Evolutionary conservation across 1,140 invertebrate species (phyloP).

Genomic region (Zophobas morio): DNA sequence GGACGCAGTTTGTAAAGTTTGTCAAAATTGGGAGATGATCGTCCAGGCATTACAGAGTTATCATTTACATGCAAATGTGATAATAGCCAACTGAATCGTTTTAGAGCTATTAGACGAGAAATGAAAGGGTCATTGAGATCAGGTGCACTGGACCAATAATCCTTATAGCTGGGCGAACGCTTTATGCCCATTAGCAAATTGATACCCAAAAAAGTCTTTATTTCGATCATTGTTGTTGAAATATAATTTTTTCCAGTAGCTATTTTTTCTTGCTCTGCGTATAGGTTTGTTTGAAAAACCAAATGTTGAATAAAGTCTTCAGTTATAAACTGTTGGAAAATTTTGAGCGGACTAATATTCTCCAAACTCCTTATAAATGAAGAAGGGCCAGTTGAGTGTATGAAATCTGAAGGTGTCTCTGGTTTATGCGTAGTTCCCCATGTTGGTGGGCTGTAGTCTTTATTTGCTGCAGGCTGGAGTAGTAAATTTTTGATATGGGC

Average conservation of each 20-base stretch:
- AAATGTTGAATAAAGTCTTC: not conserved
- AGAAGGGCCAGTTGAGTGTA: not conserved
- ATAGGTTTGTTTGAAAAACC: not conserved
- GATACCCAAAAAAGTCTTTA: conserved; percentile 52
- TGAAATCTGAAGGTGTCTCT: not conserved
- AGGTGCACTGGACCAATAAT: conserved; percentile 42
- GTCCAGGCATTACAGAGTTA: conserved; percentile 52
- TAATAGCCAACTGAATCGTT: conserved; percentile 51
- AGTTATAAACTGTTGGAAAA: not conserved
- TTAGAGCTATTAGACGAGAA: conserved; percentile 31
- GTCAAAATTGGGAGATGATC: not conserved
- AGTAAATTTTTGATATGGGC: not conserved
- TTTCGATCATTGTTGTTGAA: conserved; percentile 24
- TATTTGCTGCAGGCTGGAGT: not conserved
- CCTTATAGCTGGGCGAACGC: conserved; percentile 42
- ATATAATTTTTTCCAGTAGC: not conserved
- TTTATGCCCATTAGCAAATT: conserved; percentile 56
- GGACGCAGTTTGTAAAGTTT: not conserved
- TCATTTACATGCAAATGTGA: conserved; percentile 60
- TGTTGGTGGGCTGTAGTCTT: not conserved
- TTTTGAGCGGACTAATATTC: not conserved
- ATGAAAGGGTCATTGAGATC: conserved; percentile 49
- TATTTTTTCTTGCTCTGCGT: not conserved
- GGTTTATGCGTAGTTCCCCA: not conserved
- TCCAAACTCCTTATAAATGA: not conserved